Base-by-base conservation (phyloP, 2,888 invertebrate genomes). In the Synanthedon tipuliformis region DNA sequence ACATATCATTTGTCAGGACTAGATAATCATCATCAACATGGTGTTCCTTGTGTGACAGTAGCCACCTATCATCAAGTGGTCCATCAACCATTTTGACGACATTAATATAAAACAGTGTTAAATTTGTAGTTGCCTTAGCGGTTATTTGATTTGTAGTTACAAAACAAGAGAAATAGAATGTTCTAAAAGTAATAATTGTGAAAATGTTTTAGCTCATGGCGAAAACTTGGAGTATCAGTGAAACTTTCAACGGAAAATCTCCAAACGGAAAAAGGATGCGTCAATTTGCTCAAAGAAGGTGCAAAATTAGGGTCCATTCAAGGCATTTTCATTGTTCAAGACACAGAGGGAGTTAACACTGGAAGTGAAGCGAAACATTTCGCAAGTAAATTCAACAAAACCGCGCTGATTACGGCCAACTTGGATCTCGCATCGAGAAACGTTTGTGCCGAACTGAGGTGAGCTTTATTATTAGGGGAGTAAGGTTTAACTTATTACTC, bases 371-470 rank as follows among this genome's bases (percentile, higher is more conserved):
- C 65, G 27, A 57, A 63, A 53, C 61, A 61, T 50, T 64, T 74
- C 45, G 53, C 57, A 7, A 54, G 54, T 4, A 64, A 65, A 59
- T 71, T 66, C 56, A 69, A 72, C 60, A 65, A 69, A 48, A 65
- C 59, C n/a, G 60, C 62, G 8, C 50, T 57, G 55, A 56, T 67
- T 40, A 64, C 66, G 23, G 61, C 63, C 40, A 75, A 75, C 58
- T 64, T 76, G 50, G 76, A 76, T 62, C 57, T 68, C 51, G 58
- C 62, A 54, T 68, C 71, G 13, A 63, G 71, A 52, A 68, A 68
- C 18, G 51, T 67, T 51, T 73, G 73, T 54, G 60, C 56, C 27
- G 68, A 71, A 48, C 55, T 78, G n/a, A 71, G 68, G 75, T 77
- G 61, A 60, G 61, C 63, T n/a, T 51, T 55, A 55, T 56, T 10